A percentile compares a stretch with the other conserved stretches of the same genome.
These are phyloP conservation scores for Sphaerophoria rueppellii DNA, from an alignment of 2,888 invertebrate genomes.

Conservation along the genomic window DNA sequence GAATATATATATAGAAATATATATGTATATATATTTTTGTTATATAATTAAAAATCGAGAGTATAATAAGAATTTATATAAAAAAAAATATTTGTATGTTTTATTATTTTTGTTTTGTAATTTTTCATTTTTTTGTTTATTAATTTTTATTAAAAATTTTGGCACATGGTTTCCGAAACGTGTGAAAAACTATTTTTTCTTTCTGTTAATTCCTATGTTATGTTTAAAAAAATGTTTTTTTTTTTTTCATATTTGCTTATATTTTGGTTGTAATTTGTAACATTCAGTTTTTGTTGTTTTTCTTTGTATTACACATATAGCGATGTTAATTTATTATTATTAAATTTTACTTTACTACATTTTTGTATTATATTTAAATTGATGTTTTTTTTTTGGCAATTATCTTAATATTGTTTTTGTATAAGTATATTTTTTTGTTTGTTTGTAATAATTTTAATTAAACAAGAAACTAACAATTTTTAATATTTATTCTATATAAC, in stretches of 20 bases:
- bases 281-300: constrained; percentile 55
- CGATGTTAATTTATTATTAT: constrained; percentile 56
- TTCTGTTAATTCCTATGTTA: constrained; percentile 51
- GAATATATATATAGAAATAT: constrained; percentile 73
- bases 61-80: constrained; percentile 63
- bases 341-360: constrained; percentile 53
- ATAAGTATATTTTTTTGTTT: constrained; percentile 10
- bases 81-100: constrained; percentile 58
- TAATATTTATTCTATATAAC: constrained; percentile 66
- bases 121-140: constrained; percentile 40
- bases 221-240: constrained; percentile 15
- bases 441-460: constrained; percentile 24
- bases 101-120: constrained; percentile 25
- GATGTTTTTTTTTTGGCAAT: constrained; percentile 54
- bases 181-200: constrained; percentile 71
- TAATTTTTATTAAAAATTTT: constrained; percentile 62
- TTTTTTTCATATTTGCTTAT: constrained; percentile 16
- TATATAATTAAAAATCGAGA: constrained; percentile 73
- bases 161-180: constrained; percentile 74
- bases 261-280: constrained; percentile 52
- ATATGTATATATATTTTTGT: constrained; percentile 66
- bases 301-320: constrained; percentile 48
- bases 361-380: constrained; percentile 74
- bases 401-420: constrained; percentile 69
- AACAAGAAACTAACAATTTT: constrained; percentile 74